phyloP scores from a whole-genome alignment of 2,888 invertebrate species.

The Ligdia adustata region DNA sequence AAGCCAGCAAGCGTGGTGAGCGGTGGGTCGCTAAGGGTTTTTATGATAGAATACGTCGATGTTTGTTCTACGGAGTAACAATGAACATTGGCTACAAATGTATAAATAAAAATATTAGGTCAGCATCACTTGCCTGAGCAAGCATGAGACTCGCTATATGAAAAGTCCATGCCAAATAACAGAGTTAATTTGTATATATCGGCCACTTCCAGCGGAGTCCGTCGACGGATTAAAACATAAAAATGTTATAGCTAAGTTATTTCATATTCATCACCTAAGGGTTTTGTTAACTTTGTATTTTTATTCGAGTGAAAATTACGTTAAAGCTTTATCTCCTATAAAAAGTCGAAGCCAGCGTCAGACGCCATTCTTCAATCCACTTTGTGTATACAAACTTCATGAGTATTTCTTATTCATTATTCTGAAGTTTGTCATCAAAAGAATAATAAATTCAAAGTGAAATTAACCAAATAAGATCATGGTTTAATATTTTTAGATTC shows the following conservation, averaged over 20 bases:
- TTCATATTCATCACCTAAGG: conserved; percentile 48
- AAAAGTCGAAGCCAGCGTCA: conserved; percentile 43
- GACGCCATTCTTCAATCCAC: conserved; percentile 42
- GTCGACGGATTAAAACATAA: conserved; percentile 38
- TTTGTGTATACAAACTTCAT: conserved; percentile 43
- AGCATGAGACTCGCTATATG: neutral
- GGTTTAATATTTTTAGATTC: conserved; percentile 1
- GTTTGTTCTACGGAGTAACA: too few relatives aligned
- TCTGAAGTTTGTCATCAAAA: conserved; percentile 29
- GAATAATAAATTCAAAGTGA: conserved; percentile 26
- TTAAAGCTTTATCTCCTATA: conserved; percentile 47
- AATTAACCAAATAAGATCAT: conserved; percentile 19
- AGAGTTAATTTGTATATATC: conserved; percentile 16
- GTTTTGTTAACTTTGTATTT: conserved; percentile 46
- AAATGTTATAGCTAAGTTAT: conserved; percentile 46
- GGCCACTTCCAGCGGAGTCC: conserved; percentile 31
- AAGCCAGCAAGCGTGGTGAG: too few relatives aligned
- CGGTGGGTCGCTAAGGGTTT: too few relatives aligned
- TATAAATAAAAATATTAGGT: too few relatives aligned
- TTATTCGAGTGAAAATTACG: conserved; percentile 48
- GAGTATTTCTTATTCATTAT: conserved; percentile 35
- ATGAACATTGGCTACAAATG: too few relatives aligned
- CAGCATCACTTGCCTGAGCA: neutral
- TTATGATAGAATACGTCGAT: too few relatives aligned
- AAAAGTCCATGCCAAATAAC: conserved; percentile 3